Base-by-base conservation (phyloP, 2,888 invertebrate genomes). In the Aspidiotus rigidus region DNA sequence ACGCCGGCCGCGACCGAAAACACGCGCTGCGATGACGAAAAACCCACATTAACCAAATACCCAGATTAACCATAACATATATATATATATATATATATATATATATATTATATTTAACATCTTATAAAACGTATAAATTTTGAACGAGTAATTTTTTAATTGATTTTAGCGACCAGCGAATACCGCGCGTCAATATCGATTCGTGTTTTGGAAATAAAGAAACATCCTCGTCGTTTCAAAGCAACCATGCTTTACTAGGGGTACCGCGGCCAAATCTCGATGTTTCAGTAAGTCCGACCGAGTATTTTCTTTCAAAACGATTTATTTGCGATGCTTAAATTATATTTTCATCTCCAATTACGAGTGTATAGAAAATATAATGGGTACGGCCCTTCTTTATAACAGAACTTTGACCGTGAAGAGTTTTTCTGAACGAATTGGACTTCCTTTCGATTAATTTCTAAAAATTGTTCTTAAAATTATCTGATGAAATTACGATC, bases 131-230 rank as follows among this genome's bases (percentile, higher is more conserved):
- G 0, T 40, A 7, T 54, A 55, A 53, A n/a, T 71, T 60, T 53
- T 71, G 13, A n/a, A 28, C 28, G 49, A 11, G 49, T 49, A 49
- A 63, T 63, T 7, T 54, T 53, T 39, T 64, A 40, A 9, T 42
- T 53, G 57, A 44, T 55, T 69, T 70, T 39, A 62, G 17, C 62
- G 72, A 71, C 53, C 71, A 72, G 49, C 70, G 71, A 11, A 74
- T 69, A 75, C 77, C 72, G 72, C 76, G 40, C 75, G 77, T 74
- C 62, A 74, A 72, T 69, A 72, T 74, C 16, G 75, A 75, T 75
- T 64, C 76, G 74, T 72, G 74, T 72, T 59, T 74, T 73, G 69
- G 77, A 75, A 74, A 74, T 76, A 73, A 77, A 60, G 72, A 72
- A 16, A 63, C 73, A 40, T 53, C 72, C 2, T 69, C 69, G 17